Evolutionary conservation across 2,797 vertebrate genomes (phyloP).

Genomic region (Xenops minutus): DNA sequence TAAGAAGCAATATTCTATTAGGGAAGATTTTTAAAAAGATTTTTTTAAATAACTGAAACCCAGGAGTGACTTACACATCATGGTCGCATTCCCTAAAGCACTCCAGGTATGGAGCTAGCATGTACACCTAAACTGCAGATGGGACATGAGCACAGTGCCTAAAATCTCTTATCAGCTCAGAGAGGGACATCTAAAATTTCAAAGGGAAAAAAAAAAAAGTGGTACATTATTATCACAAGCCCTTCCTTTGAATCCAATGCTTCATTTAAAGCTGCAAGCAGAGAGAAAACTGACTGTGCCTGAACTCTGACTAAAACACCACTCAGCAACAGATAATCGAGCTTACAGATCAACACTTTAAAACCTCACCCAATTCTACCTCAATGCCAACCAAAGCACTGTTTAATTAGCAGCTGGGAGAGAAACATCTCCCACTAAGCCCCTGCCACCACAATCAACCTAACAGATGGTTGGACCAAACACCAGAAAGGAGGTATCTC

Average conservation of each 20-base stretch:
- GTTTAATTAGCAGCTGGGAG: background rate
- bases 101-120: background rate
- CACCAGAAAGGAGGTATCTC: background rate
- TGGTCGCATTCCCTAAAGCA: background rate
- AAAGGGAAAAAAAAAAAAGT: fast-evolving
- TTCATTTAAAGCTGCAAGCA: background rate
- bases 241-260: fast-evolving
- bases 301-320: background rate
- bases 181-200: background rate
- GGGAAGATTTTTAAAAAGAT: background rate
- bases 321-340: background rate
- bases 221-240: background rate
- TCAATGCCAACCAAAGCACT: background rate
- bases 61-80: background rate
- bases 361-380: background rate
- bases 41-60: background rate
- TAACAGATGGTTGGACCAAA: background rate
- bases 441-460: background rate
- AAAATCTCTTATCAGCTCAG: background rate
- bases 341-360: background rate
- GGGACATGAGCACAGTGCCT: background rate
- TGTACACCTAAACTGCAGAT: background rate
- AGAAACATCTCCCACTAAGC: background rate
- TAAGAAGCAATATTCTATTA: slow-evolving; percentile 16
- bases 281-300: background rate